These are phyloP conservation scores for Enteromius viviparus DNA, from an alignment of 2,797 vertebrate species.

Conservation along the genomic window DNA sequence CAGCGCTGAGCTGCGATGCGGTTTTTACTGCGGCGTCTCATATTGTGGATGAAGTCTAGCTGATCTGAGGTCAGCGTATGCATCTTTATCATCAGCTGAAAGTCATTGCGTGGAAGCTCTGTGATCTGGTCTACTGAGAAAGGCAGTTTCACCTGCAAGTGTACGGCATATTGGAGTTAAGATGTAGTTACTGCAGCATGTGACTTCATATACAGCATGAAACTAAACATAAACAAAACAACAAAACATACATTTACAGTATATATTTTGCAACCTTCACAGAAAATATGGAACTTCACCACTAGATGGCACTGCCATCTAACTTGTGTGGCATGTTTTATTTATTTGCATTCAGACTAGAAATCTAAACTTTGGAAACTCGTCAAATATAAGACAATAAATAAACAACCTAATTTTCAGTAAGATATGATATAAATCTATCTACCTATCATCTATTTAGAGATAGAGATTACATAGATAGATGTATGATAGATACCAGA, in stretches of 20 bases:
- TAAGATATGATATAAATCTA: neutral
- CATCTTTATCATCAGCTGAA: conserved; percentile 98
- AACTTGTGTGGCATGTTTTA: neutral
- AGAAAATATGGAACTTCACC: conserved; percentile 11
- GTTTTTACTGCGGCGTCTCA: conserved; percentile 93
- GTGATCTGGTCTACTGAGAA: conserved; percentile 97
- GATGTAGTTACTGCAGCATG: neutral
- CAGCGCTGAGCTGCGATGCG: conserved; percentile 94
- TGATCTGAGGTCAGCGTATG: conserved; percentile 95
- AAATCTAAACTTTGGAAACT: no score
- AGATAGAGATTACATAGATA: no score
- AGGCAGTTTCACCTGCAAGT: conserved; percentile 88
- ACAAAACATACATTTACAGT: neutral
- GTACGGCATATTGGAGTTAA: neutral
- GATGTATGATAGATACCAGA: no score
- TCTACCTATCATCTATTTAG: neutral
- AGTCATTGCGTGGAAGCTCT: conserved; percentile 94
- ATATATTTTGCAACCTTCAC: neutral
- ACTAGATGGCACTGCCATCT: conserved; percentile 49
- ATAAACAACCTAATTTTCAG: neutral
- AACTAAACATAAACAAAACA: neutral
- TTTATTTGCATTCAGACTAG: neutral
- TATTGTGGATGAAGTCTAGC: conserved; percentile 93
- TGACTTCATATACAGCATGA: neutral
- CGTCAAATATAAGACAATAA: neutral